Evolutionary conservation across 2,113 vertebrate genomes (phyloP), one percentile per base, ranked within the genome.

Genomic region (Sturnus vulgaris): DNA sequence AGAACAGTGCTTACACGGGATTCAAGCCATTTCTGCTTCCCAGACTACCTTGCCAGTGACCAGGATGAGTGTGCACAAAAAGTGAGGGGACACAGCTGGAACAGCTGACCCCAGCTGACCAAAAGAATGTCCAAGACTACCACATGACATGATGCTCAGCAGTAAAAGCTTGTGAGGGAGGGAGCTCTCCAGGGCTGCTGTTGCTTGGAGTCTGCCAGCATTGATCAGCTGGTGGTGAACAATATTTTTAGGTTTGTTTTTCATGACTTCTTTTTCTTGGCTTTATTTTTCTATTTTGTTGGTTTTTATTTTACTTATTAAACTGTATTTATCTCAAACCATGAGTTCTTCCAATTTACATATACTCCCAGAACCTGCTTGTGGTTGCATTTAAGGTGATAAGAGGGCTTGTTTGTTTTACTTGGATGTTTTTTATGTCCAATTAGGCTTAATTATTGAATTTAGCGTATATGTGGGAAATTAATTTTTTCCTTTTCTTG

Each of bases 21-120:
- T 47, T 49, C 47, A 55, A 40, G 11, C 37, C 30, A 35, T 69
- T 91, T 88, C 27, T 78, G 16, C 27, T 85, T 46, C 50, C 60
- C 19, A n/a, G 1, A 3, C 42, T 12, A 5, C 31, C 9, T 22
- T 0, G 2, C 47, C 40, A 69, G 27, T 1, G 2, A 27, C 21
- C 1, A 27, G 35, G 30, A 12, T 50, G 9, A 9, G 3, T 12
- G 12, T 52, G 15, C 37, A 35, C 31, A 60, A 75, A 46, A 78
- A 52, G 50, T 7, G 69, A 69, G 31, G 10, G 12, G 24, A 35
- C 37, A 44, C 18, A 88, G 10, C 15, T 15, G n/a, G 44, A 5
- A 79, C 33, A 69, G 40, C 37, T 69, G 70, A 65, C 4, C 21
- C 28, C 30, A n/a, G 0, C 7, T 46, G 53, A 7, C 24, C 33